A percentile compares a stretch with the other conserved stretches of the same genome.
Conservation (phyloP, 2,797 vertebrate genomes). For the Tamandua tetradactyla region DNA sequence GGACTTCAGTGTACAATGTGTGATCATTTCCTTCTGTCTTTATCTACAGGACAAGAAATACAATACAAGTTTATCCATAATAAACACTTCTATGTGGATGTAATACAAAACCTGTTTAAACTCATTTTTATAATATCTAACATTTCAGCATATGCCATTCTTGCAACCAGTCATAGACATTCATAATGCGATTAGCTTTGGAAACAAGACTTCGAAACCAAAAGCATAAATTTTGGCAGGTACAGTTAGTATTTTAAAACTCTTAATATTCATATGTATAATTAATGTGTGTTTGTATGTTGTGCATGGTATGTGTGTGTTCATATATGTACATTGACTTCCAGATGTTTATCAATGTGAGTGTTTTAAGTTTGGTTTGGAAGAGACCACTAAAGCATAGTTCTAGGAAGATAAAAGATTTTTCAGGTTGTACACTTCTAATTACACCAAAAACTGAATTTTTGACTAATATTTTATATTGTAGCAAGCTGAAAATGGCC, state of each 20-base stretch:
- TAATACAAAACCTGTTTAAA: neutral
- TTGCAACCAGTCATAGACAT: neutral
- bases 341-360: neutral
- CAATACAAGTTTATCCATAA: neutral
- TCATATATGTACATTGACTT: neutral
- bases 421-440: slow-evolving; percentile 29
- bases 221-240: neutral
- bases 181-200: neutral
- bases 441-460: slow-evolving; percentile 20
- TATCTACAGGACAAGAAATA: neutral
- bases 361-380: slow-evolving; percentile 2
- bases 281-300: neutral
- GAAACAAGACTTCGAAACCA: neutral
- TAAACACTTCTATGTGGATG: neutral
- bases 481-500: neutral
- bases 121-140: neutral
- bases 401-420: neutral
- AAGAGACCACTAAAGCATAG: neutral
- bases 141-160: neutral
- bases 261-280: neutral
- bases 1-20: neutral
- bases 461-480: slow-evolving; percentile 18
- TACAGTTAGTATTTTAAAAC: neutral
- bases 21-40: neutral
- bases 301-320: neutral